Conservation (phyloP, 2,888 invertebrate genomes). For the Epinotia brunnichana region DNA sequence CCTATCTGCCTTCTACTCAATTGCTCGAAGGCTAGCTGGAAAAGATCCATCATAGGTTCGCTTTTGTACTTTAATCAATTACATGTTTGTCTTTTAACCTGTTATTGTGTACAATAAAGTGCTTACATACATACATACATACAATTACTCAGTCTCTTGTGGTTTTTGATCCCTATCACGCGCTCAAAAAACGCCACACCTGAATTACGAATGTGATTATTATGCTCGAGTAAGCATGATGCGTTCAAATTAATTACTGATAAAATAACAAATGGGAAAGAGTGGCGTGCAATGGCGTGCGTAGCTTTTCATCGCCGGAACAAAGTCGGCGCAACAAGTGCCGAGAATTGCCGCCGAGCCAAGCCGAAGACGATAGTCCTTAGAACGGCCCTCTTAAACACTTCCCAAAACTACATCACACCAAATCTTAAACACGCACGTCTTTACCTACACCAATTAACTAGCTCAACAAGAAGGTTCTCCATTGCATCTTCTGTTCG, state of each 20-base stretch:
- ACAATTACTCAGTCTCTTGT: background rate
- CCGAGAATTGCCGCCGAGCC: conserved; percentile 59
- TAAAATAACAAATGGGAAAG: conserved; percentile 65
- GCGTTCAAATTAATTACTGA: conserved; percentile 65
- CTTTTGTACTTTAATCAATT: no score
- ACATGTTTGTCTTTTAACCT: no score
- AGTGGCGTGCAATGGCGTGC: conserved; percentile 75
- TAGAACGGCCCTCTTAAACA: conserved; percentile 52
- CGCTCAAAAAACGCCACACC: conserved; percentile 16
- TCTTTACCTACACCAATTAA: conserved; percentile 9
- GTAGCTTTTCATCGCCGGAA: conserved; percentile 78
- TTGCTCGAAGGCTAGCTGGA: no score
- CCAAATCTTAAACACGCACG: background rate
- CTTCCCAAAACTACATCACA: conserved; percentile 10
- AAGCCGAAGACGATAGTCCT: conserved; percentile 57
- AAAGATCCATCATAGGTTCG: no score
- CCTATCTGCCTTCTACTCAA: no score
- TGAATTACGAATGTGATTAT: conserved; percentile 35
- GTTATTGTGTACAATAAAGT: no score
- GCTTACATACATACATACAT: no score
- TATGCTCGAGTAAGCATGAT: conserved; percentile 47
- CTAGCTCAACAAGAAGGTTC: background rate
- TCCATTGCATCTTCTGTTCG: conserved; percentile 63
- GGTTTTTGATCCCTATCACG: conserved; percentile 8
- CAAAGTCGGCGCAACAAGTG: conserved; percentile 81